These are phyloP conservation scores for Nudaria mundana DNA, from an alignment of 2,888 invertebrate species.

Conservation along the genomic window DNA sequence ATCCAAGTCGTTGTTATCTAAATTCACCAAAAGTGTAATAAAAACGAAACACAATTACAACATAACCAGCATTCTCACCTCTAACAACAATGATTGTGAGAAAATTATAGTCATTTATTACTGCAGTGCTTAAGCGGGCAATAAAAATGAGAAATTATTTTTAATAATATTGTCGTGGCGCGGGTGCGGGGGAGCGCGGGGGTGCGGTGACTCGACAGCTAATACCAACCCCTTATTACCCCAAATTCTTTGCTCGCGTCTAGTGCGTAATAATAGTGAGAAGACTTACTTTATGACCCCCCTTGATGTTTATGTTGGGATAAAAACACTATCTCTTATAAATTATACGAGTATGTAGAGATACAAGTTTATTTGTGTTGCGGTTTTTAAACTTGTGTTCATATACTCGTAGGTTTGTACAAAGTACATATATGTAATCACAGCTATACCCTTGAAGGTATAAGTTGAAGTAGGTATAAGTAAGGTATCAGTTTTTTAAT, in stretches of 20 bases:
- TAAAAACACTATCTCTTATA: conserved; percentile 37
- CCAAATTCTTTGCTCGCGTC: conserved; percentile 60
- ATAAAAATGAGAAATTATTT: conserved; percentile 82
- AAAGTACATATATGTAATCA: too few relatives aligned
- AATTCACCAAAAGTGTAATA: neutral
- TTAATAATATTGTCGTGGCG: conserved; percentile 65
- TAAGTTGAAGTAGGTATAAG: too few relatives aligned
- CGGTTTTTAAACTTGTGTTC: neutral
- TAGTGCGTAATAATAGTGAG: conserved; percentile 63
- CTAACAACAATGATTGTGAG: conserved; percentile 27
- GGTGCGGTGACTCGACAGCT: conserved; percentile 53
- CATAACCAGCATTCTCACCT: conserved; percentile 1
- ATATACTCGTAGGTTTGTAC: too few relatives aligned
- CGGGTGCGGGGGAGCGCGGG: conserved; percentile 22
- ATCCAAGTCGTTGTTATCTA: too few relatives aligned
- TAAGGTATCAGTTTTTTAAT: too few relatives aligned
- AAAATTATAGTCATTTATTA: conserved; percentile 60
- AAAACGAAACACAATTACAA: neutral
- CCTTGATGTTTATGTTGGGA: conserved; percentile 54
- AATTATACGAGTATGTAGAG: conserved; percentile 27
- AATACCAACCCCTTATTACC: conserved; percentile 55
- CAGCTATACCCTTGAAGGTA: too few relatives aligned
- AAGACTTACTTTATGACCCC: conserved; percentile 67
- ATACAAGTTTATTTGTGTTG: conserved; percentile 7
- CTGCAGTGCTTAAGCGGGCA: conserved; percentile 54